These are phyloP conservation scores for Scaptomyza montana DNA, from an alignment of 1,140 invertebrate genomes.

Conservation along the genomic window DNA sequence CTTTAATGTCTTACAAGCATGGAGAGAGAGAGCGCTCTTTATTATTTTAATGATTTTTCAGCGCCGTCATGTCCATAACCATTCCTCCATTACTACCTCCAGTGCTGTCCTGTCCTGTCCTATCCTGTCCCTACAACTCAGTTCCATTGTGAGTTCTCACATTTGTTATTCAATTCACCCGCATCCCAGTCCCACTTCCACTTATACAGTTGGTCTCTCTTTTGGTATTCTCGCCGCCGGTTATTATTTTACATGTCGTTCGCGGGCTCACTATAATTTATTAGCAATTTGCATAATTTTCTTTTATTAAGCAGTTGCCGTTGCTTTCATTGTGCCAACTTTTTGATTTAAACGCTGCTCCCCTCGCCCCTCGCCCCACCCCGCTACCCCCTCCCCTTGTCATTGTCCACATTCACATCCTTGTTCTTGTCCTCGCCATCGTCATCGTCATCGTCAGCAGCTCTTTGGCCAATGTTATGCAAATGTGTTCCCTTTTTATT, in stretches of 20 bases:
- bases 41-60: conserved; percentile 81
- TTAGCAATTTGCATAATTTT: conserved; percentile 83
- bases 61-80: conserved; percentile 49
- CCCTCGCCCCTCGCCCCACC: conserved; percentile 1
- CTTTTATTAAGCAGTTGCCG: conserved; percentile 73
- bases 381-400: background rate
- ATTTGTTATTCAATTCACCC: conserved; percentile 79
- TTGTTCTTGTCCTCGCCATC: conserved; percentile 8
- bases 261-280: conserved; percentile 80
- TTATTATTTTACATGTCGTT: conserved; percentile 82
- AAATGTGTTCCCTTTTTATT: conserved; percentile 63
- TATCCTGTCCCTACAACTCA: conserved; percentile 20
- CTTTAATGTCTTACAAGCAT: conserved; percentile 30
- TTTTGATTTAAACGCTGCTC: conserved; percentile 55
- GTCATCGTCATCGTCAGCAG: conserved; percentile 43
- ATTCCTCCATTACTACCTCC: conserved; percentile 8
- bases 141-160: conserved; percentile 66
- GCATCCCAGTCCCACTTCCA: conserved; percentile 18
- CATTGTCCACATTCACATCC: conserved; percentile 40
- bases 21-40: conserved; percentile 40
- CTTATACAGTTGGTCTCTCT: conserved; percentile 17
- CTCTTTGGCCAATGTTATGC: conserved; percentile 78
- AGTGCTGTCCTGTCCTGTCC: no score
- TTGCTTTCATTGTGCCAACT: conserved; percentile 54
- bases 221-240: conserved; percentile 26